Conservation (phyloP, 2,888 invertebrate species). For the Hyppa rectilinea region DNA sequence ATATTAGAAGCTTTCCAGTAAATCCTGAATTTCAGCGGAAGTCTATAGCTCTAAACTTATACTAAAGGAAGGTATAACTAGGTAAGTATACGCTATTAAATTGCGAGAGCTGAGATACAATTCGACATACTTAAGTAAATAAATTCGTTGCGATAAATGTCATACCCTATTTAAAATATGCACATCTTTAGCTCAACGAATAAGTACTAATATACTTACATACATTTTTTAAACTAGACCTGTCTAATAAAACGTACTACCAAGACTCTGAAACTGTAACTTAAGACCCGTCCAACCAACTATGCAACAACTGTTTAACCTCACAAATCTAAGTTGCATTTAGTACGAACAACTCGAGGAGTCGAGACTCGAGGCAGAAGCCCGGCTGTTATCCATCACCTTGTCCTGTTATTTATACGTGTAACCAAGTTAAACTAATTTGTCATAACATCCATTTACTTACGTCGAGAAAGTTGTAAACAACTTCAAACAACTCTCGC, state of each 20-base stretch:
- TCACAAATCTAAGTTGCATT: constrained; percentile 59
- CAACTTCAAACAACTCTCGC: constrained; percentile 54
- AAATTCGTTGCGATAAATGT: background rate
- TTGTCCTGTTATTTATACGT: constrained; percentile 54
- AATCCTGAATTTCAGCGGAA: background rate
- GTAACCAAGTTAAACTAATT: constrained; percentile 62
- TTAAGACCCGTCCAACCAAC: constrained; percentile 28
- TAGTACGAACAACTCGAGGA: constrained; percentile 32
- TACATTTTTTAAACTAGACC: background rate
- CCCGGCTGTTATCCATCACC: constrained; percentile 56
- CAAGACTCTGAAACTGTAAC: constrained; percentile 13
- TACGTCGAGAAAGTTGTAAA: constrained; percentile 60
- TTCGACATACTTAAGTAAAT: background rate
- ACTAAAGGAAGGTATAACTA: background rate
- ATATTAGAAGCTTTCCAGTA: background rate
- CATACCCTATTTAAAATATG: background rate
- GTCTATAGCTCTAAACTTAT: background rate
- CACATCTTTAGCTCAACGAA: too few relatives aligned
- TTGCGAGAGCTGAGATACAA: background rate
- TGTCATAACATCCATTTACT: constrained; percentile 65
- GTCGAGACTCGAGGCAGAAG: constrained; percentile 22
- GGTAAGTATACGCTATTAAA: background rate
- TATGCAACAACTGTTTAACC: constrained; percentile 51
- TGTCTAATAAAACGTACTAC: constrained; percentile 3
- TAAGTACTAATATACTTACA: background rate